A percentile compares a stretch with the other conserved stretches of the same genome.
These are phyloP conservation scores for Seriola dumerili DNA, from an alignment of 2,113 vertebrate species.

Conservation along the genomic window DNA sequence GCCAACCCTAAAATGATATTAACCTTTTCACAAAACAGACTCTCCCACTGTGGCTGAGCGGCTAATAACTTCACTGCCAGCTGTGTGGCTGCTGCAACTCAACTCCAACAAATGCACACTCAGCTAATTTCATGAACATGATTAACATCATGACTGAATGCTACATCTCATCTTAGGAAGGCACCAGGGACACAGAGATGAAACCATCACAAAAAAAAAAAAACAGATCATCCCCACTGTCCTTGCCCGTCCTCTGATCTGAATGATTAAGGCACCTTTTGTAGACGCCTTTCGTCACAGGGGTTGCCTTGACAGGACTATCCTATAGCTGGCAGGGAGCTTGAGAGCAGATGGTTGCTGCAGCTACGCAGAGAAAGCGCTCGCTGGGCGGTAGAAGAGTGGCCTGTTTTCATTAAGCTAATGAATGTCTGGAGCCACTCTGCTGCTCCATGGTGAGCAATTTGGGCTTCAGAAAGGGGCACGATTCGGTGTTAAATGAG, in stretches of 20 bases:
- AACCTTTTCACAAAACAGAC: conserved; percentile 76
- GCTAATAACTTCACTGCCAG: conserved; percentile 75
- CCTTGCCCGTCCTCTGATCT: conserved; percentile 70
- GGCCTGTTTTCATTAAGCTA: conserved; percentile 88
- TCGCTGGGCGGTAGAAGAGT: conserved; percentile 80
- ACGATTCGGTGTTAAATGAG: conserved; percentile 84
- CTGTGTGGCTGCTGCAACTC: conserved; percentile 71
- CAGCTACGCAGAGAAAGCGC: conserved; percentile 60
- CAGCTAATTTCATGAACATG: conserved; percentile 67
- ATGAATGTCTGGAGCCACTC: conserved; percentile 86
- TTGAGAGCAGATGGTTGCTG: conserved; percentile 84
- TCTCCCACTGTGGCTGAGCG: conserved; percentile 68
- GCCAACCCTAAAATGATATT: conserved; percentile 78
- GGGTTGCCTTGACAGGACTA: conserved; percentile 79
- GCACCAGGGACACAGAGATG: conserved; percentile 34
- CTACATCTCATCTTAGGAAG: conserved; percentile 45
- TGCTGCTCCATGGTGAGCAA: conserved; percentile 76
- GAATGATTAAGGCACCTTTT: conserved; percentile 71
- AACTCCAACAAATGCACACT: conserved; percentile 70
- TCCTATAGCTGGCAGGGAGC: conserved; percentile 82
- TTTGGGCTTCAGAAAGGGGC: conserved; percentile 81
- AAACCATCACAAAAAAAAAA: conserved; percentile 11
- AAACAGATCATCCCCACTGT: conserved; percentile 44
- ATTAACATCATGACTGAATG: conserved; percentile 60
- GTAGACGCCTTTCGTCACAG: conserved; percentile 64